phyloP scores from a whole-genome alignment of 2,797 vertebrate genomes.

The Coendou prehensilis region DNA sequence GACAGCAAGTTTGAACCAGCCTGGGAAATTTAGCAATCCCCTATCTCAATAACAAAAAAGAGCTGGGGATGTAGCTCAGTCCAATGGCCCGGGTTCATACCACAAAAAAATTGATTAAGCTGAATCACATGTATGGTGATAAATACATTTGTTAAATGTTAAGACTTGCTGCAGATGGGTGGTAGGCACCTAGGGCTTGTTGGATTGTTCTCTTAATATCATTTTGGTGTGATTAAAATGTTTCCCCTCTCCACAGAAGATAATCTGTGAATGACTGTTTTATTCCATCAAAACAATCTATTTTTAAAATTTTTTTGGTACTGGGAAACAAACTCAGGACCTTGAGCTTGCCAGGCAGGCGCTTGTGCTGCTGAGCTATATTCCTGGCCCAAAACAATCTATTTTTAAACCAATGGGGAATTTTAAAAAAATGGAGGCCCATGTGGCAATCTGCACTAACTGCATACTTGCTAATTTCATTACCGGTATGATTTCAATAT shows the following conservation, averaged over 20 bases:
- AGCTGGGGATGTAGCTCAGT: background rate
- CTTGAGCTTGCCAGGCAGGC: too few species aligned
- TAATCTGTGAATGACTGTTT: constrained; percentile 3
- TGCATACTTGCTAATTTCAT: background rate
- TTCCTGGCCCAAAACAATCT: background rate
- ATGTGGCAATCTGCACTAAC: background rate
- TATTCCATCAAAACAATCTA: constrained; percentile 30
- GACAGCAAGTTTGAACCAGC: background rate
- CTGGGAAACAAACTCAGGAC: too few species aligned
- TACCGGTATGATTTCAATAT: background rate
- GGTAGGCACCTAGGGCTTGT: background rate
- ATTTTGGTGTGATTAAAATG: constrained; percentile 42
- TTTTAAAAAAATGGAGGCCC: background rate
- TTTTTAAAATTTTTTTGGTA: too few species aligned
- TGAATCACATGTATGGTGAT: background rate
- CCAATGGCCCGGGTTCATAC: background rate
- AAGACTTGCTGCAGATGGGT: background rate
- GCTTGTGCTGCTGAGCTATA: too few species aligned
- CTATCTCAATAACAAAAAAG: background rate
- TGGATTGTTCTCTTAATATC: background rate
- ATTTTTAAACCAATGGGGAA: background rate
- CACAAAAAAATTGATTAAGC: background rate
- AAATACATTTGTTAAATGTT: background rate
- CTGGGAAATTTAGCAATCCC: background rate
- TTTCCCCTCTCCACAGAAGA: background rate